Base-by-base conservation (phyloP, 1,140 invertebrate species). In the Sitobion miscanthi region DNA sequence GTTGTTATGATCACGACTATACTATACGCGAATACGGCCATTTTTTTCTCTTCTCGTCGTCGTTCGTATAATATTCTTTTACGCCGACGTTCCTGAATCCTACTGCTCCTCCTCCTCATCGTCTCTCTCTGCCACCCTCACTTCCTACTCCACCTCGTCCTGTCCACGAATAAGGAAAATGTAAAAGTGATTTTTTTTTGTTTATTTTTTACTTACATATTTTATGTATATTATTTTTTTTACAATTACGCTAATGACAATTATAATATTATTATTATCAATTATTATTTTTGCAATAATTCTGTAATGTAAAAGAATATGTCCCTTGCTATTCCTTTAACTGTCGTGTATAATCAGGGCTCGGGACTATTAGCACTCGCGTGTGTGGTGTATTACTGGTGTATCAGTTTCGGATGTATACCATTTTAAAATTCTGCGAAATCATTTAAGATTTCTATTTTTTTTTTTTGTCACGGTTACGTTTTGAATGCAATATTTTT, bases 1-100 rank as follows among this genome's bases (percentile, higher is more conserved):
- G 86, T 52, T 52, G 14, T 49, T 87, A 21, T 49, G 45, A 88
- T 88, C 38, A 88, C 86, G 86, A 88, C 86, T 89, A 17, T 77
- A 77, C 9, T 77, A n/a, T 77, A 89, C 57, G 42, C 90, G 69
- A 82, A 77, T 47, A 91, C 45, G 62, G 69, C 35, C 54, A 90
- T 90, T 90, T 69, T 90, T 69, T 45, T 90, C 7, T 4, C n/a
- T 90, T 89, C 52, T 57, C 45, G 20, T 89, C 35, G 35, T 89
- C 52, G 11, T 14, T 77, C 62, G 30, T 77, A 21, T 54, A 11
- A 21, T 54, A 11, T 54, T 54, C n/a, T 38, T 88, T 35, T 52
- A 77, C 62, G n/a, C 14, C 62, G 62, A n/a, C 62, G 30, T 77
- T 17, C 11, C 30, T 77, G 30, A n/a, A 77, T n/a, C 14, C 62